Conservation (phyloP, 2,888 invertebrate genomes). For the Torymus auratus region DNA sequence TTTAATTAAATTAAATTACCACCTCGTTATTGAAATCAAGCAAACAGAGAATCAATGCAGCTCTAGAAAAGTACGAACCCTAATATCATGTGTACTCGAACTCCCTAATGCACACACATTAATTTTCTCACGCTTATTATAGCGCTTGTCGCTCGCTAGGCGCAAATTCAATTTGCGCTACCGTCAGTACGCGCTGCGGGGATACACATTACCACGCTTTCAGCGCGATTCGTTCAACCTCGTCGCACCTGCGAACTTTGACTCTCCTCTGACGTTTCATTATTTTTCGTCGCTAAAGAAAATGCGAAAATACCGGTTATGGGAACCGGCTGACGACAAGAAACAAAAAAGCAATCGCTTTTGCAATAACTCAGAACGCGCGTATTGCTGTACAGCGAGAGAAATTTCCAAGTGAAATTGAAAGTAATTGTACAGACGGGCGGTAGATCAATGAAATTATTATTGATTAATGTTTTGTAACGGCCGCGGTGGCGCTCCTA, state of each 20-base stretch:
- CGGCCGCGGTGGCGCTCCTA: neutral
- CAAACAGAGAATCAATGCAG: neutral
- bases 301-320: neutral
- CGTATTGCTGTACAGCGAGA: neutral
- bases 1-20: constrained; percentile 12
- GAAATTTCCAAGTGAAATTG: constrained; percentile 35
- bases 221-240: neutral
- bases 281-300: neutral
- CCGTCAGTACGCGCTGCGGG: neutral
- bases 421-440: constrained; percentile 21
- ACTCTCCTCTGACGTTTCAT: neutral
- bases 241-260: constrained; percentile 3
- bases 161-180: constrained; percentile 26
- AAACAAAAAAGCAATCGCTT: too few relatives aligned
- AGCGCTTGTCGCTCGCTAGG: neutral
- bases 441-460: constrained; percentile 39
- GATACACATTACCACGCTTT: constrained; percentile 5
- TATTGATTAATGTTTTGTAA: constrained; percentile 51
- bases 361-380: too few relatives aligned
- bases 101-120: constrained; percentile 1
- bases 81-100: neutral
- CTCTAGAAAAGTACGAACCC: neutral
- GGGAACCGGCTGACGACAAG: too few relatives aligned
- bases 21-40: neutral
- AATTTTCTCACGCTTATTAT: constrained; percentile 21